Conservation (phyloP, 1,140 invertebrate species). For the Ylistrum balloti region DNA sequence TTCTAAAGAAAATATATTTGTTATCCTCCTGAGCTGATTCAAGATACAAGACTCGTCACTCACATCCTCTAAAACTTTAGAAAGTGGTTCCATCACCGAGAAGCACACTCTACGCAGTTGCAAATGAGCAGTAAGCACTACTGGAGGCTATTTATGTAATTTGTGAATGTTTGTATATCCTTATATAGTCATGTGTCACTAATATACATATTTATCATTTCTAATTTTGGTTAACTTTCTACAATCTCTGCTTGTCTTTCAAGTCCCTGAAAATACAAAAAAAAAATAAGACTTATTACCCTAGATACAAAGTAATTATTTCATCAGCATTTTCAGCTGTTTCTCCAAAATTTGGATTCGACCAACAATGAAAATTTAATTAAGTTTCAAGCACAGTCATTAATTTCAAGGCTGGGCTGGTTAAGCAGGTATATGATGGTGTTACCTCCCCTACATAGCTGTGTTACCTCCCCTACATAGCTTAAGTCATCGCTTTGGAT, state of each 20-base stretch:
- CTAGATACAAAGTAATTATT: too few species aligned
- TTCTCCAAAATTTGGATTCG: too few species aligned
- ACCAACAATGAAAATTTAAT: too few species aligned
- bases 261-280: constrained; percentile 25
- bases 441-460: too few species aligned
- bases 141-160: not conserved
- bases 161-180: not conserved
- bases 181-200: not conserved
- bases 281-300: not conserved
- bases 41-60: not conserved
- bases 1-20: not conserved
- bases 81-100: constrained; percentile 15
- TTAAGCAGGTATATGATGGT: too few species aligned
- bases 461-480: too few species aligned
- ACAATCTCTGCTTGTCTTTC: constrained; percentile 9
- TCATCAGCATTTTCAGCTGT: too few species aligned
- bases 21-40: not conserved
- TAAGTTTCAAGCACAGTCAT: too few species aligned
- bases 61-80: not conserved
- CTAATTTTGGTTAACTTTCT: not conserved
- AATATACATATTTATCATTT: not conserved
- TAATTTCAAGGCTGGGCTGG: too few species aligned
- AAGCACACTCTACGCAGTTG: not conserved
- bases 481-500: too few species aligned
- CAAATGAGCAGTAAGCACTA: constrained; percentile 24